A percentile compares a stretch with the other conserved stretches of the same genome.
phyloP scores from a whole-genome alignment of 2,113 vertebrate species.

The Ciconia maguari region DNA sequence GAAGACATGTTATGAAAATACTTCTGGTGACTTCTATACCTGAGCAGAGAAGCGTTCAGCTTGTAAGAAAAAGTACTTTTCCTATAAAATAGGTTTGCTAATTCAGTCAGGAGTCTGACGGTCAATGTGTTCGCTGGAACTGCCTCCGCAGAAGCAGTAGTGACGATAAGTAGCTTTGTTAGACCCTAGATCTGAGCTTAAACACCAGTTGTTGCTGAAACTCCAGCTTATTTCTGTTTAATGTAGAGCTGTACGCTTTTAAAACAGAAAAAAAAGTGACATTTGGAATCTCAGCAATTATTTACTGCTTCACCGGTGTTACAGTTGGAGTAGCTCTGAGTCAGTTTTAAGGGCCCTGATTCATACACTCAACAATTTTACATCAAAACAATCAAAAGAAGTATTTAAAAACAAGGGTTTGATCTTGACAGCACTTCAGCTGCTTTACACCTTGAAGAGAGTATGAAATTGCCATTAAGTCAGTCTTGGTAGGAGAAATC shows the following conservation, averaged over 20 bases:
- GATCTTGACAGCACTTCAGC: background rate
- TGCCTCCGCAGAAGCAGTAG: background rate
- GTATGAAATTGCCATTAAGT: background rate
- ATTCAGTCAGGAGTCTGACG: background rate
- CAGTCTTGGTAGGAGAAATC: background rate
- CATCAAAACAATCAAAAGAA: background rate
- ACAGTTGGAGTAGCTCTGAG: background rate
- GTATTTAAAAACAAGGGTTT: background rate
- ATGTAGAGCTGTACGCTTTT: background rate
- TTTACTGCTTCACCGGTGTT: background rate
- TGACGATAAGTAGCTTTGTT: background rate
- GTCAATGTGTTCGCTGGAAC: background rate
- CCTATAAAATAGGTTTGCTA: background rate
- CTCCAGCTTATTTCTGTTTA: background rate
- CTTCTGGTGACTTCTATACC: background rate
- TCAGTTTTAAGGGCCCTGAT: background rate
- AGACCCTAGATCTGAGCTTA: background rate
- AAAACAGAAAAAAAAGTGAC: background rate
- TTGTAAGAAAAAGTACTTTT: background rate
- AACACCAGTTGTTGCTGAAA: background rate
- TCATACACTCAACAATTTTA: background rate
- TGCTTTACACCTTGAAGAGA: background rate
- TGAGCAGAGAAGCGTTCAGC: background rate
- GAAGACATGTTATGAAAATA: background rate
- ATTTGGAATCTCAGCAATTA: background rate